phyloP scores from a whole-genome alignment of 2,113 vertebrate species.

The Brachyhypopomus occidentalis region DNA sequence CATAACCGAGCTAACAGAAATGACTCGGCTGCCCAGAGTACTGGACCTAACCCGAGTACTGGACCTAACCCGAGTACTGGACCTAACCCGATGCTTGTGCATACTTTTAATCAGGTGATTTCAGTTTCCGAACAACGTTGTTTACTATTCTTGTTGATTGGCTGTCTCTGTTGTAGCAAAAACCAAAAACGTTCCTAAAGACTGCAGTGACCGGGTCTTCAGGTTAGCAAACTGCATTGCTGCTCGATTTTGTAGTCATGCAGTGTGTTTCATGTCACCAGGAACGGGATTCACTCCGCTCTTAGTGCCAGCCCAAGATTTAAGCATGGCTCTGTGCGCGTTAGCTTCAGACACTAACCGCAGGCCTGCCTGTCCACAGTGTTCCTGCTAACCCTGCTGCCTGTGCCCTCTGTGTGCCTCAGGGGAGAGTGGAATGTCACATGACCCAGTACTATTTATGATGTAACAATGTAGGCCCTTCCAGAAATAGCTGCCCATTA shows the following conservation, averaged over 20 bases:
- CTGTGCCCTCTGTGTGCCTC: neutral
- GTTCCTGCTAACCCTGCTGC: neutral
- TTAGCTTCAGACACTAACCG: neutral
- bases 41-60: no score
- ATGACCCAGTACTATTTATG: neutral
- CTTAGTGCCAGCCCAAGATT: neutral
- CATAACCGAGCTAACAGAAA: no score
- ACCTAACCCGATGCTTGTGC: no score
- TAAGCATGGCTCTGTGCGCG: neutral
- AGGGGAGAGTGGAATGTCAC: neutral
- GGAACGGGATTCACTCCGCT: neutral
- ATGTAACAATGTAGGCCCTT: conserved; percentile 1
- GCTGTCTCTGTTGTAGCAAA: neutral
- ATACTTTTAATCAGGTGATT: no score
- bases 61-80: no score
- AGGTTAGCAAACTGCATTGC: neutral
- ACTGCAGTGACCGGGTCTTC: neutral
- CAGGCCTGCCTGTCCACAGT: neutral
- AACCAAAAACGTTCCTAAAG: neutral
- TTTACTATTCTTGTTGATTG: neutral
- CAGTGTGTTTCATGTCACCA: neutral
- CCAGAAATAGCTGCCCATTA: neutral
- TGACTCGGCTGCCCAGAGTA: no score
- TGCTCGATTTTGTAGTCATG: neutral
- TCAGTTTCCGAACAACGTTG: no score